Conservation (phyloP, 2,113 vertebrate species). For the Desmodus rotundus region DNA sequence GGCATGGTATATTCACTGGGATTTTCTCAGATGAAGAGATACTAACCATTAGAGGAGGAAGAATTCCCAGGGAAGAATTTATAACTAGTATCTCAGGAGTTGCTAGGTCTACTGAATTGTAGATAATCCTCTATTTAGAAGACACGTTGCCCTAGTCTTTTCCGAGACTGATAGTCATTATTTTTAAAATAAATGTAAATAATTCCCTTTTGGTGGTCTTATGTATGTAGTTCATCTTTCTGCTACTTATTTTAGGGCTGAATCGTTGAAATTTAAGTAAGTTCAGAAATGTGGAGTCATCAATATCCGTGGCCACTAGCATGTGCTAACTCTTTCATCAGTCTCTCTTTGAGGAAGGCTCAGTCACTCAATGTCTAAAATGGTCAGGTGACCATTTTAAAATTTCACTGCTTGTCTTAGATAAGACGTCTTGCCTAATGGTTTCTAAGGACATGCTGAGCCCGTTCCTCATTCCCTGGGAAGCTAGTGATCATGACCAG, state of each 20-base stretch:
- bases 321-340: background rate
- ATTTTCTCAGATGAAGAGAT: conserved; percentile 17
- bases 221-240: background rate
- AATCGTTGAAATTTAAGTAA: background rate
- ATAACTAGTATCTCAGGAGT: background rate
- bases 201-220: background rate
- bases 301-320: background rate
- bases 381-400: background rate
- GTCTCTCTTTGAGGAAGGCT: background rate
- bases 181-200: conserved; percentile 24
- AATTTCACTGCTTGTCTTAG: background rate
- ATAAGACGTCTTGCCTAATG: background rate
- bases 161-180: background rate
- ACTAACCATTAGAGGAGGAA: too few species aligned
- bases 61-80: background rate
- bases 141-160: background rate
- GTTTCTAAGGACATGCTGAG: background rate
- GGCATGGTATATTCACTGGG: background rate
- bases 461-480: background rate
- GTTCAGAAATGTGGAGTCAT: background rate
- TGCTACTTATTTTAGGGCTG: background rate
- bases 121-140: background rate
- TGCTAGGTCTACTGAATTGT: background rate
- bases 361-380: background rate
- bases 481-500: background rate